Percentiles rank a stretch among this genome's conserved stretches.
These are phyloP conservation scores for Clamator glandarius DNA, from an alignment of 2,797 vertebrate genomes.

Conservation along the genomic window DNA sequence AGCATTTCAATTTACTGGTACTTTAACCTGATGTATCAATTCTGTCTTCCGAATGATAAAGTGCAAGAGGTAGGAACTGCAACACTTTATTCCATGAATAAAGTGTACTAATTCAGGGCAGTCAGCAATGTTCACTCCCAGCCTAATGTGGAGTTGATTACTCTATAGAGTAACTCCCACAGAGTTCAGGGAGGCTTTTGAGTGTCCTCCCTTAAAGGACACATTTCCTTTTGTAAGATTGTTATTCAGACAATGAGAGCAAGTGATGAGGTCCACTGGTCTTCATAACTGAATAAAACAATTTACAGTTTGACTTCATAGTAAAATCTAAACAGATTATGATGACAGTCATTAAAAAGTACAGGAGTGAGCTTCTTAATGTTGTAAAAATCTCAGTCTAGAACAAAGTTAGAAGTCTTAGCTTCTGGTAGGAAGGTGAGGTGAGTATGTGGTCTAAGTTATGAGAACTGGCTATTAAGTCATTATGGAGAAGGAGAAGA, in stretches of 20 bases:
- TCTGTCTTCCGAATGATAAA: slow-evolving; percentile 66
- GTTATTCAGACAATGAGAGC: not conserved
- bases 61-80: slow-evolving; percentile 79
- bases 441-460: not conserved
- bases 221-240: not conserved
- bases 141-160: not conserved
- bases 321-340: not conserved
- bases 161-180: not conserved
- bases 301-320: not conserved
- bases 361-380: not conserved
- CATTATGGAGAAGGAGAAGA: not conserved
- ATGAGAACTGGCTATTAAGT: not conserved
- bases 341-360: not conserved
- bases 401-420: not conserved
- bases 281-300: not conserved
- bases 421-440: not conserved
- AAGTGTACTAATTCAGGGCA: not conserved
- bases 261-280: not conserved
- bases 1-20: slow-evolving; percentile 35
- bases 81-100: not conserved
- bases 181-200: not conserved
- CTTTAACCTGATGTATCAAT: slow-evolving; percentile 76
- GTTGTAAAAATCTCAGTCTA: too few relatives aligned
- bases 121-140: not conserved
- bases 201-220: not conserved